A percentile compares a stretch with the other conserved stretches of the same genome.
These are phyloP conservation scores for Carettochelys insculpta DNA, from an alignment of 2,113 vertebrate species.

Conservation along the genomic window DNA sequence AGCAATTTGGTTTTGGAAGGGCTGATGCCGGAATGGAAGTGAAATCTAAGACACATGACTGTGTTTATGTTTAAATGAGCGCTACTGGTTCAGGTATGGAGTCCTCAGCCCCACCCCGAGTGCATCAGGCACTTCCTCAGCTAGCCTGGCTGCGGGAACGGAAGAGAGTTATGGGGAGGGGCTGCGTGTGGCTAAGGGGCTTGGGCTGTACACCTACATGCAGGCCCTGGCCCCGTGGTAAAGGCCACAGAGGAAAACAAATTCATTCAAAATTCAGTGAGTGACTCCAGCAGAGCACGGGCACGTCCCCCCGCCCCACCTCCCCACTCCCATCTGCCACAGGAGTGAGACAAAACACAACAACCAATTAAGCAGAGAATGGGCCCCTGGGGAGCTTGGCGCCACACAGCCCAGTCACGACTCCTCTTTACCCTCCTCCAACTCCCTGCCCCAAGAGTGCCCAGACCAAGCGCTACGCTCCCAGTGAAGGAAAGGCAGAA, in stretches of 20 bases:
- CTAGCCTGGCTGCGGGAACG: accelerated
- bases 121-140: background rate
- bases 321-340: background rate
- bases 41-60: background rate
- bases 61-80: background rate
- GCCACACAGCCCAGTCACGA: background rate
- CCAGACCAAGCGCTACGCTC: accelerated
- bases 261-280: background rate
- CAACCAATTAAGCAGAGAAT: background rate
- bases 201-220: accelerated
- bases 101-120: background rate
- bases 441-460: background rate
- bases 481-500: background rate
- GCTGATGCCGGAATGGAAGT: background rate
- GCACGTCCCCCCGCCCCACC: background rate
- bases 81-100: background rate
- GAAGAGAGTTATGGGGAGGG: background rate
- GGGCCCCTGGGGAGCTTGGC: accelerated
- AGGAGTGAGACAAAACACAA: constrained; percentile 10
- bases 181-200: background rate
- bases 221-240: background rate
- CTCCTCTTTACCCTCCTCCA: background rate
- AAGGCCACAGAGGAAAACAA: background rate
- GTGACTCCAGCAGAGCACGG: background rate
- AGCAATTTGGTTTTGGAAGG: background rate